phyloP scores from a whole-genome alignment of 2,113 vertebrate species.

The Erythrocercus mccallii region DNA sequence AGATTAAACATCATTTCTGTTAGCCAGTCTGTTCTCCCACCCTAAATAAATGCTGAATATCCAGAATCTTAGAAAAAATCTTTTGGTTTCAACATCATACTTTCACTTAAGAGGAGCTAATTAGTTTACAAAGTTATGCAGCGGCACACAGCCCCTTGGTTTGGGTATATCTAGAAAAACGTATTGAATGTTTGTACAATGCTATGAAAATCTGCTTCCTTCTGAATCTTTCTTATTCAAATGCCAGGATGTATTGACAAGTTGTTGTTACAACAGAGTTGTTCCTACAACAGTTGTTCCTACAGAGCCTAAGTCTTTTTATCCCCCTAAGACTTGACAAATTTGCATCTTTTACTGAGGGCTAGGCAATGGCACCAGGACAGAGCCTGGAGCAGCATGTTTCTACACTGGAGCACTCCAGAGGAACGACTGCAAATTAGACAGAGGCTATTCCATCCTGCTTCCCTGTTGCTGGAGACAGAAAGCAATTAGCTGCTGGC shows the following conservation, averaged over 20 bases:
- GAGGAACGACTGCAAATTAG: conserved; percentile 11
- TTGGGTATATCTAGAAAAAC: background rate
- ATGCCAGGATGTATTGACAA: background rate
- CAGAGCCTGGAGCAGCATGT: background rate
- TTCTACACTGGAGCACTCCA: background rate
- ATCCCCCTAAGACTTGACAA: background rate
- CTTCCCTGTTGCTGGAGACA: background rate
- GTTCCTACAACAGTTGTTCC: no score
- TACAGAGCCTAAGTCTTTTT: background rate
- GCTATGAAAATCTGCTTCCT: background rate
- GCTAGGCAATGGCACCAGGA: background rate
- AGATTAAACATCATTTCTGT: background rate
- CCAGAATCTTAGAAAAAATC: background rate
- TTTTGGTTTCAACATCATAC: background rate
- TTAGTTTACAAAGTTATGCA: background rate
- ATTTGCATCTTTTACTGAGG: background rate
- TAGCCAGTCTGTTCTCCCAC: background rate
- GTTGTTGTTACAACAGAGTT: background rate
- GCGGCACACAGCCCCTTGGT: background rate
- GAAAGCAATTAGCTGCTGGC: conserved; percentile 52
- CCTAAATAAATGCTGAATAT: background rate
- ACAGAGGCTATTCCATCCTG: conserved; percentile 11
- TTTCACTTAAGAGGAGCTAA: background rate
- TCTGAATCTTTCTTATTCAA: background rate
- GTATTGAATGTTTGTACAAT: background rate